Percentiles rank a stretch among this genome's conserved stretches.
phyloP scores from a whole-genome alignment of 2,888 invertebrate species.

The Macaria liturata region DNA sequence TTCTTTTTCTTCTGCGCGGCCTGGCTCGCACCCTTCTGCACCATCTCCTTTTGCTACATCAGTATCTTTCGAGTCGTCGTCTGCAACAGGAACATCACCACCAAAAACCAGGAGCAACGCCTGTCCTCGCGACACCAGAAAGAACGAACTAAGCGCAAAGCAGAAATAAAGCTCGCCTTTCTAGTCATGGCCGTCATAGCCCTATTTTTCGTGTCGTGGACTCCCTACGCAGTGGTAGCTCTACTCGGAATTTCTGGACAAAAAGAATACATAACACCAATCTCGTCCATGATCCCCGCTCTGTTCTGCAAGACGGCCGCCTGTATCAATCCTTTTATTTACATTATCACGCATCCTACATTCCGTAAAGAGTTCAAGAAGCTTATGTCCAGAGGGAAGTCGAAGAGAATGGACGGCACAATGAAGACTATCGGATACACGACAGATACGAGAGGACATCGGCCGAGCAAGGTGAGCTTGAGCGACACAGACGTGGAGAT shows the following conservation, averaged over 20 bases:
- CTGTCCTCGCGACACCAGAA: constrained; percentile 82
- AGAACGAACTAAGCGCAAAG: constrained; percentile 85
- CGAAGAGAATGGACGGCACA: constrained; percentile 65
- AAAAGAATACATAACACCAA: constrained; percentile 85
- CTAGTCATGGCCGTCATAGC: constrained; percentile 87
- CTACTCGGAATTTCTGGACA: constrained; percentile 88
- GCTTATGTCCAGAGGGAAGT: constrained; percentile 66
- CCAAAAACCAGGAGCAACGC: constrained; percentile 72
- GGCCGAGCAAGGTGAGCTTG: constrained; percentile 63
- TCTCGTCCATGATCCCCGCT: constrained; percentile 89
- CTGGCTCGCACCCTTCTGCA: constrained; percentile 88
- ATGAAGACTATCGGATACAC: constrained; percentile 63
- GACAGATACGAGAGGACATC: constrained; percentile 59
- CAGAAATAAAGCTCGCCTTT: constrained; percentile 88
- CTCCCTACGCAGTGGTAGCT: constrained; percentile 90
- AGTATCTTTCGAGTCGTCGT: constrained; percentile 87
- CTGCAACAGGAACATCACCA: constrained; percentile 70
- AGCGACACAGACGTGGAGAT: constrained; percentile 80
- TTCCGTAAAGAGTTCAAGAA: constrained; percentile 85
- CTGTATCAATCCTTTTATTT: constrained; percentile 91
- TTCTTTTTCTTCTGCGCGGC: constrained; percentile 89
- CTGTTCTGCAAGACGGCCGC: constrained; percentile 92
- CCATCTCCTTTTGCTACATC: constrained; percentile 89
- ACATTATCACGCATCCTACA: constrained; percentile 90
- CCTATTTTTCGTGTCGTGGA: constrained; percentile 92